Percentiles rank a stretch among this genome's conserved stretches.
Evolutionary conservation across 2,888 invertebrate genomes (phyloP).

Genomic region (Sarcophaga caerulescens): DNA sequence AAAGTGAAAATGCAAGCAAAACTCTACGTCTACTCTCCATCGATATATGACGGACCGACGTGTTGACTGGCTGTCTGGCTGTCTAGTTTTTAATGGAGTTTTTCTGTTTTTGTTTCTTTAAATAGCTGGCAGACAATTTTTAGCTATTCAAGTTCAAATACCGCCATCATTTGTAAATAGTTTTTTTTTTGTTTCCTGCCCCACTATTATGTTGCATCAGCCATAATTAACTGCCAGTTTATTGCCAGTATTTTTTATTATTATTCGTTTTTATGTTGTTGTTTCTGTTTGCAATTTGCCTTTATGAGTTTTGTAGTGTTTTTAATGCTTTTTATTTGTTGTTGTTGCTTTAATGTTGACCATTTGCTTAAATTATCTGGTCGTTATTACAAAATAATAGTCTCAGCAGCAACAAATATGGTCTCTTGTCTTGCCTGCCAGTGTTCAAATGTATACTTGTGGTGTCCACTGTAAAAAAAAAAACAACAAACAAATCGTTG

Average conservation of each 20-base stretch:
- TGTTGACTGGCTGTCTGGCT: neutral
- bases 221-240: slow-evolving; percentile 35
- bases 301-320: neutral
- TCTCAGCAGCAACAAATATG: neutral
- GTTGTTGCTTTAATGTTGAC: slow-evolving; percentile 29
- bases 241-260: slow-evolving; percentile 43
- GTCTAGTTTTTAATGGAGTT: slow-evolving; percentile 15
- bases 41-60: no score
- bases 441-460: neutral
- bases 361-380: slow-evolving; percentile 54
- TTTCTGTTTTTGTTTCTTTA: slow-evolving; percentile 14
- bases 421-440: no score
- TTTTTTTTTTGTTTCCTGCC: neutral
- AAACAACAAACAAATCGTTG: neutral
- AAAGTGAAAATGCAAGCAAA: slow-evolving; percentile 34
- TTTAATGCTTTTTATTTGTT: neutral
- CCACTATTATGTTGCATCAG: neutral
- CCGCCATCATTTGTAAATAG: slow-evolving; percentile 43
- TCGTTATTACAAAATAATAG: slow-evolving; percentile 47
- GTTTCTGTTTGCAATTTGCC: neutral
- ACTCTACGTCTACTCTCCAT: neutral
- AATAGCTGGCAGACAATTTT: slow-evolving; percentile 17
- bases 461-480: neutral
- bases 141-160: slow-evolving; percentile 60
- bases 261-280: no score